Conservation (phyloP, 2,113 vertebrate species). For the Callionymus lyra region DNA sequence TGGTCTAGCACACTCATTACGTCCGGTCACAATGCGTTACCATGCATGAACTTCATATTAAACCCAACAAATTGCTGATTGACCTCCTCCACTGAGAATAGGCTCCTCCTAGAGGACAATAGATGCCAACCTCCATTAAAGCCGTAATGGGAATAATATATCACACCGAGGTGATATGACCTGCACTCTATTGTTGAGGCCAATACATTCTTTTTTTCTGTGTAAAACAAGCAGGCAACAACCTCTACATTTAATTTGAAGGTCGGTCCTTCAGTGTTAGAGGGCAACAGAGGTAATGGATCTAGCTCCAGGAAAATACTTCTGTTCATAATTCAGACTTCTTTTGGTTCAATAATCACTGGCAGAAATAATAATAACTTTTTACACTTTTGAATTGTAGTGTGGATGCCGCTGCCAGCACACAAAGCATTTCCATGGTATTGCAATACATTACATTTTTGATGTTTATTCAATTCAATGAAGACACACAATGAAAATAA, state of each 20-base stretch:
- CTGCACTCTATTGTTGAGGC: constrained; percentile 44
- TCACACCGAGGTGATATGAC: constrained; percentile 59
- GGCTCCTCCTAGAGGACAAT: constrained; percentile 28
- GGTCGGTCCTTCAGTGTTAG: constrained; percentile 24
- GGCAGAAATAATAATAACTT: no score
- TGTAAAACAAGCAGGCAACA: constrained; percentile 12
- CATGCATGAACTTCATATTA: constrained; percentile 58
- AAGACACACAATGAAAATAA: no score
- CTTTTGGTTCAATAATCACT: no score
- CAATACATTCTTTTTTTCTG: constrained; percentile 44
- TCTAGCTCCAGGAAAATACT: no score
- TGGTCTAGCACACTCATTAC: constrained; percentile 39
- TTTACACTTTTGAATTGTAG: no score
- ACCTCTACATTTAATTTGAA: constrained; percentile 31
- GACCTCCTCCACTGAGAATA: constrained; percentile 26
- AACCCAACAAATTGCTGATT: constrained; percentile 42
- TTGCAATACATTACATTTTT: no score
- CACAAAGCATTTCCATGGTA: no score
- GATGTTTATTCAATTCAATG: no score
- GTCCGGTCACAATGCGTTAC: constrained; percentile 37
- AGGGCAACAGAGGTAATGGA: not conserved
- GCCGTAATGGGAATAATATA: constrained; percentile 61
- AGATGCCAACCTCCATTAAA: constrained; percentile 57
- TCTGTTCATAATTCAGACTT: no score
- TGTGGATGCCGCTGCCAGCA: no score